These are phyloP conservation scores for Hydriomena furcata DNA, from an alignment of 2,888 invertebrate genomes.

Conservation along the genomic window DNA sequence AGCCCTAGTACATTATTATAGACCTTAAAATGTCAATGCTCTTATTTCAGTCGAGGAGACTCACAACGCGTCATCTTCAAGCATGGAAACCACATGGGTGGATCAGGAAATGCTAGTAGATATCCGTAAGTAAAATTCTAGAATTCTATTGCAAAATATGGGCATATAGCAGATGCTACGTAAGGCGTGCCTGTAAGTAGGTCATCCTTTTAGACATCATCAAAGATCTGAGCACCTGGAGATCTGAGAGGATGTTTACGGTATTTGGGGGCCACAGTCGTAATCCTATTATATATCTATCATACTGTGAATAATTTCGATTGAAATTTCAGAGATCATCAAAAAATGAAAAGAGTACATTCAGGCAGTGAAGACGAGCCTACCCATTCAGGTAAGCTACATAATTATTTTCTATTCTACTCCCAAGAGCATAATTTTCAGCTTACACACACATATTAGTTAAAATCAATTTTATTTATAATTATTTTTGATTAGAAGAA, in stretches of 20 bases:
- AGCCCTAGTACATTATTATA: not conserved
- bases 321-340: conserved; percentile 88
- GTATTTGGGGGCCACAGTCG: no score
- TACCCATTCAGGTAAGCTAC: conserved; percentile 86
- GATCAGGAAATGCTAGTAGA: conserved; percentile 85
- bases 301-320: not conserved
- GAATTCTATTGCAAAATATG: no score
- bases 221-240: no score
- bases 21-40: conserved; percentile 6
- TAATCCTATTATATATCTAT: no score
- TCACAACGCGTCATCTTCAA: conserved; percentile 89
- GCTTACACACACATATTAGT: no score
- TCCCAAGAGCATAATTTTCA: no score
- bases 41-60: conserved; percentile 86
- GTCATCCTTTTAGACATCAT: no score
- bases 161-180: no score
- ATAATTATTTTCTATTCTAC: not conserved
- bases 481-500: no score
- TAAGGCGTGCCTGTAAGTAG: no score
- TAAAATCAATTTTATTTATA: no score
- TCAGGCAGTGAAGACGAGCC: conserved; percentile 91
- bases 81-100: conserved; percentile 88
- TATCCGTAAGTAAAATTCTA: conserved; percentile 91
- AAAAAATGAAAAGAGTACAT: conserved; percentile 90
- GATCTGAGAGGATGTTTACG: no score